Evolutionary conservation across 1,140 invertebrate genomes (phyloP), one percentile per base, ranked within the genome.

Genomic region (Formica exsecta): DNA sequence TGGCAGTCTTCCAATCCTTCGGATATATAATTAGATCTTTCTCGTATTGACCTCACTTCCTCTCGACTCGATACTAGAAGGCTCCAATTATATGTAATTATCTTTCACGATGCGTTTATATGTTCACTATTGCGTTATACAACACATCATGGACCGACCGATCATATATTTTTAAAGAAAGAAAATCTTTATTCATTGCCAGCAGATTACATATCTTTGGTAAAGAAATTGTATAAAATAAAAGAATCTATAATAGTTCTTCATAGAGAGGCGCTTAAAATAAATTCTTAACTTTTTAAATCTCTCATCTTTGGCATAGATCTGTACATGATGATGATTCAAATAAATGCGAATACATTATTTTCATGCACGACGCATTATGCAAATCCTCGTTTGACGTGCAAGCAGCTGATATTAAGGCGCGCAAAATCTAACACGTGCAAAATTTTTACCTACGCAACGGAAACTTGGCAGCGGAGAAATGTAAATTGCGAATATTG

Each of bases 11-110:
- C 89, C 90, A 89, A 86, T 3, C 3, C 36, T 86, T 25, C 25
- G 84, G 51, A 75, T 84, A 65, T 90, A 90, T 90, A 90, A 87
- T 91, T 91, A 91, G 90, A 70, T 80, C 54, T 87, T 36, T 61
- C 19, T 77, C 75, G 38, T 19, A 44, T 64, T 66, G 29, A 48
- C 54, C 51, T 74, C 71, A 80, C 70, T 81, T 73, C 74, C 68
- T 85, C 81, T 38, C 54, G 11, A n/a, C 73, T 68, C 44, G 11
- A 22, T n/a, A 29, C 25, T 29, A 32, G 22, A 19, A 54, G 32
- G 11, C n/a, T 64, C 36, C 22, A 44, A 74, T 85, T 54, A 16
- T 51, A 29, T 16, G 22, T 22, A 64, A 76, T 85, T 85, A 65
- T 65, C 44, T 74, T 44, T 51, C 6, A 44, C 22, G 51, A 71